phyloP scores from a whole-genome alignment of 2,797 vertebrate species.

The Rhynchotus rufescens region DNA sequence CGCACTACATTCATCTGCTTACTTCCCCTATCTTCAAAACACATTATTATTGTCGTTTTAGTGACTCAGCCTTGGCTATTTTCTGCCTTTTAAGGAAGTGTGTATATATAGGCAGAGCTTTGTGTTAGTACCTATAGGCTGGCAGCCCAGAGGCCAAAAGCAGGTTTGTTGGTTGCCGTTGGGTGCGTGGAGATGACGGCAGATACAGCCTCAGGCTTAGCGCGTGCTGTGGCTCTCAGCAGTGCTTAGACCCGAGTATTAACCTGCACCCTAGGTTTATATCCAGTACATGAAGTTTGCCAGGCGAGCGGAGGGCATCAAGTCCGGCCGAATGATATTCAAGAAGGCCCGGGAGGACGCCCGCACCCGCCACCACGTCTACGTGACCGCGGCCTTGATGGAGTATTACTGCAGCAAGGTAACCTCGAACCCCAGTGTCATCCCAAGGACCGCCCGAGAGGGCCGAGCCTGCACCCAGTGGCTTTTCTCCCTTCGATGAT shows the following conservation, averaged over 20 bases:
- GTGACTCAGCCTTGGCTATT: neutral
- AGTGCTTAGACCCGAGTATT: neutral
- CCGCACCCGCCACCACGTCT: constrained; percentile 96
- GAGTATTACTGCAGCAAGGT: constrained; percentile 99
- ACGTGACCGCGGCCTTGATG: constrained; percentile 97
- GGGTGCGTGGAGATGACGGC: neutral
- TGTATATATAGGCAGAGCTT: neutral
- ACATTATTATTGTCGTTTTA: neutral
- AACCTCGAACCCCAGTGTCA: neutral
- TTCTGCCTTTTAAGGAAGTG: neutral
- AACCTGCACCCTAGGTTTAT: constrained; percentile 85
- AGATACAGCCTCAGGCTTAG: neutral
- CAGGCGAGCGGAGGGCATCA: constrained; percentile 97
- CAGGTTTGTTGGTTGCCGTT: neutral
- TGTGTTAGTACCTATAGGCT: neutral
- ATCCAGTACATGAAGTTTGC: constrained; percentile 99
- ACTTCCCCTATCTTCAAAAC: neutral
- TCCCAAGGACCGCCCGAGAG: neutral
- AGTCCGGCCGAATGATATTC: constrained; percentile 96
- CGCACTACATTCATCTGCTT: neutral
- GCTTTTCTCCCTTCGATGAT: neutral
- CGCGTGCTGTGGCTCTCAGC: neutral
- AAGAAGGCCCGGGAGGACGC: constrained; percentile 96
- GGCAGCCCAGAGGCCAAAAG: neutral
- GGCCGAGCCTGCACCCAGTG: neutral